These are phyloP conservation scores for Emydoidea blandingii DNA, from an alignment of 2,797 vertebrate genomes.

Conservation along the genomic window DNA sequence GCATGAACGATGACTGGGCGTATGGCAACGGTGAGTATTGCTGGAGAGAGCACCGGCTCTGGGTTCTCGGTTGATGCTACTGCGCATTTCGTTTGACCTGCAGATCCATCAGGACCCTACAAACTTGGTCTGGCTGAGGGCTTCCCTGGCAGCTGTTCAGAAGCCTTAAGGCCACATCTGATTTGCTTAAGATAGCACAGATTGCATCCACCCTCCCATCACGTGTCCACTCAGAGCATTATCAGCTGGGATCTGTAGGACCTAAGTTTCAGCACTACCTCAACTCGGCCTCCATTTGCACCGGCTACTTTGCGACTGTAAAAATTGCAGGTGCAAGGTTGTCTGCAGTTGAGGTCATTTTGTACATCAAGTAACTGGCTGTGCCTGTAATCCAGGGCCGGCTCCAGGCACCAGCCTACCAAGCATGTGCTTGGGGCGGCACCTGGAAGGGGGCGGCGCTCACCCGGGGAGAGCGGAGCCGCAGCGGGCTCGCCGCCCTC, in stretches of 20 bases:
- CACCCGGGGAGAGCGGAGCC: no score
- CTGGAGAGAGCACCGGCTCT: rapidly evolving
- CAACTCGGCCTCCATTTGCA: background rate
- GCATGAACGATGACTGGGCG: slow-evolving; percentile 97
- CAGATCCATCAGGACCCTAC: background rate
- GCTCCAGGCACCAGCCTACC: no score
- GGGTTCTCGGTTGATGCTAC: rapidly evolving
- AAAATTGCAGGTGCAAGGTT: background rate
- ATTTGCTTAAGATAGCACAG: background rate
- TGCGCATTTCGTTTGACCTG: rapidly evolving
- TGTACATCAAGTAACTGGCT: rapidly evolving
- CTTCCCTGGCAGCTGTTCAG: rapidly evolving
- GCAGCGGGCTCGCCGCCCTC: no score
- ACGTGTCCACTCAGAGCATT: background rate
- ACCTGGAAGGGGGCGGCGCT: no score
- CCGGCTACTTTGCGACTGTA: background rate
- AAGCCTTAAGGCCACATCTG: background rate
- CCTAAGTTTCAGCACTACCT: background rate
- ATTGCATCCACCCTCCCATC: background rate
- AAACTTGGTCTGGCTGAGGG: no score
- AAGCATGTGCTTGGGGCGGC: no score
- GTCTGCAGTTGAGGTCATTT: background rate
- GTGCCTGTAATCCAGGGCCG: background rate
- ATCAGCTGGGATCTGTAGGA: background rate
- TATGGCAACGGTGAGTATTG: slow-evolving; percentile 90